A percentile compares a stretch with the other conserved stretches of the same genome.
These are phyloP conservation scores for Sebastes minor DNA, from an alignment of 2,797 vertebrate genomes.

Conservation along the genomic window DNA sequence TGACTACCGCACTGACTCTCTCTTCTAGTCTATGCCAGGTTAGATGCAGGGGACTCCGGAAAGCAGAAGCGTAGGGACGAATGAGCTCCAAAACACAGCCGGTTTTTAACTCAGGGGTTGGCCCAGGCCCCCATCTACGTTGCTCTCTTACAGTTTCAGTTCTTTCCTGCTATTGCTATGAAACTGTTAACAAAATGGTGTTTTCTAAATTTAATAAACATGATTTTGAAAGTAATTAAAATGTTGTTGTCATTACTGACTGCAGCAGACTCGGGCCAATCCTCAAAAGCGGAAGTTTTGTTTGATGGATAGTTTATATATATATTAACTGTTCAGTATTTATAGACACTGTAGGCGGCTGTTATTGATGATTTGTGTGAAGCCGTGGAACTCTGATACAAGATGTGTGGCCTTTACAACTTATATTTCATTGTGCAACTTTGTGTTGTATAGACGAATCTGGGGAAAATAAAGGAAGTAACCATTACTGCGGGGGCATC, in stretches of 20 bases:
- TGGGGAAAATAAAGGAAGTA: too few relatives aligned
- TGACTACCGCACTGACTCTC: slow-evolving; percentile 66
- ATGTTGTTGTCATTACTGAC: slow-evolving; percentile 48
- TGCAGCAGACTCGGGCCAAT: neutral
- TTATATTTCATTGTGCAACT: neutral
- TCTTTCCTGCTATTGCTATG: slow-evolving; percentile 84
- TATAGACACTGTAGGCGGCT: neutral
- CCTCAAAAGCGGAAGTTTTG: neutral
- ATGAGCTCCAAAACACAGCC: slow-evolving; percentile 63
- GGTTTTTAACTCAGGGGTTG: slow-evolving; percentile 85
- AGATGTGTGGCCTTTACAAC: slow-evolving; percentile 10
- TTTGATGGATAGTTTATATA: neutral
- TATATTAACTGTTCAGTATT: neutral
- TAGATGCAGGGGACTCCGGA: slow-evolving; percentile 64
- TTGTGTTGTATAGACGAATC: neutral
- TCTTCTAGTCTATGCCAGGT: slow-evolving; percentile 75
- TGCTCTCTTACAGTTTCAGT: slow-evolving; percentile 73
- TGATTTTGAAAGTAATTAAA: slow-evolving; percentile 79
- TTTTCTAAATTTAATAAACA: slow-evolving; percentile 91
- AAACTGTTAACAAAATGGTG: slow-evolving; percentile 85
- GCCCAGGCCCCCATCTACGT: slow-evolving; percentile 74
- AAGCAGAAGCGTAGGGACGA: slow-evolving; percentile 43
- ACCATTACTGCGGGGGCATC: too few relatives aligned
- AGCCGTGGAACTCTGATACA: slow-evolving; percentile 1
- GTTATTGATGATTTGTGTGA: slow-evolving; percentile 3